These are phyloP conservation scores for Myotis findleyi DNA, from an alignment of 2,797 vertebrate species.

Conservation along the genomic window DNA sequence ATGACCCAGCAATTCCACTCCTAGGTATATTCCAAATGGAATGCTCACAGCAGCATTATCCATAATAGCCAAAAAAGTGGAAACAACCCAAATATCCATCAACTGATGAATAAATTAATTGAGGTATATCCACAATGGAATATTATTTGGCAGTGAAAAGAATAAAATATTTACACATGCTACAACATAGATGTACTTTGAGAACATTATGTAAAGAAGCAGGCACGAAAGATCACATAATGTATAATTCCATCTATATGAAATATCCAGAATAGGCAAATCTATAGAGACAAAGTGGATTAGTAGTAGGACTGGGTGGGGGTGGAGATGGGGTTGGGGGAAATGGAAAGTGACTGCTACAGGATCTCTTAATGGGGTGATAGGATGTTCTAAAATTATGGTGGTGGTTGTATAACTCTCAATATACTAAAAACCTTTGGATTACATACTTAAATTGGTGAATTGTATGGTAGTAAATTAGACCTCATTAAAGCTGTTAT, in stretches of 20 bases:
- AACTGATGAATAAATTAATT: slow-evolving; percentile 11
- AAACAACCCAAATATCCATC: slow-evolving; percentile 32
- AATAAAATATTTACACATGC: background rate
- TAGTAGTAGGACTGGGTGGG: background rate
- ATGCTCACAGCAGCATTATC: background rate
- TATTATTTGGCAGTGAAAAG: slow-evolving; percentile 26
- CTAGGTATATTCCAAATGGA: background rate
- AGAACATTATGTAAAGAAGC: background rate
- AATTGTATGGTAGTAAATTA: background rate
- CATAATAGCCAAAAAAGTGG: background rate
- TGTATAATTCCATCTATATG: background rate
- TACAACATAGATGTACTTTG: background rate
- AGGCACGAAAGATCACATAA: background rate
- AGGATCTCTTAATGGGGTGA: background rate
- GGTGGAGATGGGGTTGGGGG: background rate
- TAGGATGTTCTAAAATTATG: background rate
- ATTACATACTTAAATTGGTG: background rate
- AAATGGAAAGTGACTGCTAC: background rate
- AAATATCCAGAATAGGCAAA: background rate
- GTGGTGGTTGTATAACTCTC: background rate
- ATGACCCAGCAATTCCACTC: background rate
- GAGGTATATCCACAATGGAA: background rate
- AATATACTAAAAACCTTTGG: background rate
- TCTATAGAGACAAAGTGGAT: background rate
- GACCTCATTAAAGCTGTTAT: background rate